A percentile compares a stretch with the other conserved stretches of the same genome.
Conservation (phyloP, 1,140 invertebrate genomes). For the Papilio machaon region DNA sequence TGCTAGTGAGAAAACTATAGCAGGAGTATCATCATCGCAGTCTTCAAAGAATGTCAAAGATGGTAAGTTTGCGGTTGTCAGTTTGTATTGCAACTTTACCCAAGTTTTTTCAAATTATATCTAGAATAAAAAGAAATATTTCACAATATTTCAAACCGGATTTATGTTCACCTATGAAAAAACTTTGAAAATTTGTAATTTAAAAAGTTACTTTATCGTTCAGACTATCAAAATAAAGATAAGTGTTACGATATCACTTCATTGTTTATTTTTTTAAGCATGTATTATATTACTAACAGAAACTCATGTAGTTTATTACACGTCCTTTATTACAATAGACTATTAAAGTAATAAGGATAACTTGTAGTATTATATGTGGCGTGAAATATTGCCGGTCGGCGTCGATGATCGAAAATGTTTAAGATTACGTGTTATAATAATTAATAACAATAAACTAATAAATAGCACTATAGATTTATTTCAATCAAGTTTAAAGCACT, state of each 20-base stretch:
- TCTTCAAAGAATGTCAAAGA: slow-evolving; percentile 82
- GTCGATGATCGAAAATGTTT: not conserved
- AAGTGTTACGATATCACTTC: not conserved
- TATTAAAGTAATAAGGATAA: not conserved
- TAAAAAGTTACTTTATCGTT: not conserved
- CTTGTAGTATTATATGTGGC: not conserved
- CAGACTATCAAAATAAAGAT: not conserved
- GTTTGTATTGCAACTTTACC: slow-evolving; percentile 54
- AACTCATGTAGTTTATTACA: not conserved
- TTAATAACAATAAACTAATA: not conserved
- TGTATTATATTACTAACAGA: not conserved
- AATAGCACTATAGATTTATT: not conserved
- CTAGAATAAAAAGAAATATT: not conserved
- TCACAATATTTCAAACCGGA: not conserved
- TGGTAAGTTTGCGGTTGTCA: slow-evolving; percentile 81
- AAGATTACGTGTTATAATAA: not conserved
- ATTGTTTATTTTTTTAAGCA: not conserved
- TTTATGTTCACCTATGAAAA: not conserved
- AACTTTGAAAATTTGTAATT: not conserved
- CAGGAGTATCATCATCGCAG: slow-evolving; percentile 80
- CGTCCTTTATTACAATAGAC: not conserved
- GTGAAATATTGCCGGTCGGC: not conserved
- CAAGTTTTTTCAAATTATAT: slow-evolving; percentile 38
- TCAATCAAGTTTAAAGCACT: not conserved
- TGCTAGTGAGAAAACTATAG: slow-evolving; percentile 81